Evolutionary conservation across 2,797 vertebrate genomes (phyloP).

Genomic region (Leucoraja ocellata): DNA sequence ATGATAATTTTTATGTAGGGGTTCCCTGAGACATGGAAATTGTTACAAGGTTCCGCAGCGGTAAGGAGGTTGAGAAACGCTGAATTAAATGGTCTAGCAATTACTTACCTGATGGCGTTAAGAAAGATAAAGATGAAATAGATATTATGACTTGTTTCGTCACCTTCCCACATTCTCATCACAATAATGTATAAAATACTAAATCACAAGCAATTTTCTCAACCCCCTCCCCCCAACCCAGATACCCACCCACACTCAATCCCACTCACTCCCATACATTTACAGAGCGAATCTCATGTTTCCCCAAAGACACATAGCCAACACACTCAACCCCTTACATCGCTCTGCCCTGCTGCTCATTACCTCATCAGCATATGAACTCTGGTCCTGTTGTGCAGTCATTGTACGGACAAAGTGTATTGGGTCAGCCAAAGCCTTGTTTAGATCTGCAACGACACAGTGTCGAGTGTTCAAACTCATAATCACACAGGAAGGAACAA

Average conservation of each 20-base stretch:
- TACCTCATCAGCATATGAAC: conserved; percentile 49
- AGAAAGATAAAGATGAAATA: not conserved
- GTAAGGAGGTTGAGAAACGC: too few species aligned
- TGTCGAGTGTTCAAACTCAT: not conserved
- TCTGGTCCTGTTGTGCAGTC: conserved; percentile 55
- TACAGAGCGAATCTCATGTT: too few species aligned
- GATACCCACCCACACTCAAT: not conserved
- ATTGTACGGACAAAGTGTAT: conserved; percentile 67
- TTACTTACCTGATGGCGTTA: not conserved
- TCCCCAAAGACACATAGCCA: not conserved
- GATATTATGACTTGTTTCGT: not conserved
- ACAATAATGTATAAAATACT: not conserved
- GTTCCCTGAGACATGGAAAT: too few species aligned
- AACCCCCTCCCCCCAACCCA: too few species aligned
- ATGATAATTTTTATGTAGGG: too few species aligned
- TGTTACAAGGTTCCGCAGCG: too few species aligned
- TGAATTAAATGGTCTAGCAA: not conserved
- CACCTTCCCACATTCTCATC: not conserved
- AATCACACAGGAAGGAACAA: conserved; percentile 42
- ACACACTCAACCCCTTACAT: not conserved
- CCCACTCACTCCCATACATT: not conserved
- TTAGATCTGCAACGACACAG: conserved; percentile 67
- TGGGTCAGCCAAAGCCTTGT: conserved; percentile 87
- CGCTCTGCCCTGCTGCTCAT: conserved; percentile 36
- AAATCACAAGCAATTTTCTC: not conserved